Conservation (phyloP, 2,113 vertebrate species). For the Gobius niger region DNA sequence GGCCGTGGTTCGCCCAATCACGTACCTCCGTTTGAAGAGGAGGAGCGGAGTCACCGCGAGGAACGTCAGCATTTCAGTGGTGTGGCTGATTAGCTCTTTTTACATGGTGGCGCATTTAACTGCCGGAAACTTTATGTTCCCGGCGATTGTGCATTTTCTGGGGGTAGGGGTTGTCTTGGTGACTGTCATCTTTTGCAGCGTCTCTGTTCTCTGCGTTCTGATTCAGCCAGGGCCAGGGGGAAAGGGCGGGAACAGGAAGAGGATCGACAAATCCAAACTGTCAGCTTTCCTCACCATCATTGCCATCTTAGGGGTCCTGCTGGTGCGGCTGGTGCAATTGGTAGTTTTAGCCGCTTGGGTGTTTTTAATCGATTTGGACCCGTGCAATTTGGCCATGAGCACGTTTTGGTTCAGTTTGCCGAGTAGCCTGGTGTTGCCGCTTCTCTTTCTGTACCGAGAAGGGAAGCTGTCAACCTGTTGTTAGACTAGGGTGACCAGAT, state of each 20-base stretch:
- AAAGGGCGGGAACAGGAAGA: background rate
- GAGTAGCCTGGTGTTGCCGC: background rate
- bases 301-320: background rate
- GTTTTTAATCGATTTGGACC: no score
- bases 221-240: background rate
- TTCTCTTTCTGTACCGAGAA: background rate
- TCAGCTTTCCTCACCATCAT: background rate
- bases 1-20: background rate
- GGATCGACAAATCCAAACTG: background rate
- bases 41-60: background rate
- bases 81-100: background rate
- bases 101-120: no score
- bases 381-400: no score
- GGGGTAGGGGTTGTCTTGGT: background rate
- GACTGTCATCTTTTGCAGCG: background rate
- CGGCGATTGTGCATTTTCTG: background rate
- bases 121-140: background rate
- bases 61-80: background rate
- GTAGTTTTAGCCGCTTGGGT: rapidly evolving
- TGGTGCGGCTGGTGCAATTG: background rate
- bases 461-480: background rate
- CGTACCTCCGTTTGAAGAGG: background rate
- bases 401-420: background rate
- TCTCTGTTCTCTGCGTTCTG: background rate
- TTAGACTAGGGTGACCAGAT: no score